These are phyloP conservation scores for Linyphia triangularis DNA, from an alignment of 2,888 invertebrate species.

Conservation along the genomic window DNA sequence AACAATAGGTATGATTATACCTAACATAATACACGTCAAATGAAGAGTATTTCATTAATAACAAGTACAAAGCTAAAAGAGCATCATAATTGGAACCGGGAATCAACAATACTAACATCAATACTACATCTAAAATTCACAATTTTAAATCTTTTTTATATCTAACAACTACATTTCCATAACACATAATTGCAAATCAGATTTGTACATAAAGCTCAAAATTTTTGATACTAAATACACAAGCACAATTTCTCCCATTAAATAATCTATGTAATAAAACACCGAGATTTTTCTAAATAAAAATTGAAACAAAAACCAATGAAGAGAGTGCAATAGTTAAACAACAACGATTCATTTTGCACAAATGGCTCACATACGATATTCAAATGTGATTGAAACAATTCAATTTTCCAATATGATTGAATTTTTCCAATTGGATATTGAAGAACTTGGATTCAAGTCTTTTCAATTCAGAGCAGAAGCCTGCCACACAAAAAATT, in stretches of 20 bases:
- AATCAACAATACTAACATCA: conserved; percentile 73
- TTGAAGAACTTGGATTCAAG: background rate
- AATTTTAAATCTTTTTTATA: conserved; percentile 44
- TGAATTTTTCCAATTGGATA: background rate
- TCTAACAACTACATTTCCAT: conserved; percentile 66
- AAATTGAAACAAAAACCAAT: background rate
- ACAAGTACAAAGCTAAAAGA: conserved; percentile 67
- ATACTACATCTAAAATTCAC: conserved; percentile 73
- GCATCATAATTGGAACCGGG: conserved; percentile 63
- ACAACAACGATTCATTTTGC: conserved; percentile 33
- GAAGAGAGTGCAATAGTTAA: conserved; percentile 1
- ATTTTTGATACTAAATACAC: conserved; percentile 15
- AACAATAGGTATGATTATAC: conserved; percentile 56
- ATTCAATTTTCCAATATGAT: background rate
- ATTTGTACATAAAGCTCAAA: conserved; percentile 57
- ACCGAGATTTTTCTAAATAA: conserved; percentile 37
- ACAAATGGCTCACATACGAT: conserved; percentile 26
- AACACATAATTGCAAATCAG: conserved; percentile 55
- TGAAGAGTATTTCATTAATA: conserved; percentile 56
- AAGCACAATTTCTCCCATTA: conserved; percentile 28
- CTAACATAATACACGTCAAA: conserved; percentile 58
- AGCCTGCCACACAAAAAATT: background rate
- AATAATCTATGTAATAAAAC: conserved; percentile 22
- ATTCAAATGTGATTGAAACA: conserved; percentile 21
- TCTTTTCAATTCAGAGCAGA: background rate